Evolutionary conservation across 1,140 invertebrate species (phyloP).

Genomic region (Tetramorium alpestre): DNA sequence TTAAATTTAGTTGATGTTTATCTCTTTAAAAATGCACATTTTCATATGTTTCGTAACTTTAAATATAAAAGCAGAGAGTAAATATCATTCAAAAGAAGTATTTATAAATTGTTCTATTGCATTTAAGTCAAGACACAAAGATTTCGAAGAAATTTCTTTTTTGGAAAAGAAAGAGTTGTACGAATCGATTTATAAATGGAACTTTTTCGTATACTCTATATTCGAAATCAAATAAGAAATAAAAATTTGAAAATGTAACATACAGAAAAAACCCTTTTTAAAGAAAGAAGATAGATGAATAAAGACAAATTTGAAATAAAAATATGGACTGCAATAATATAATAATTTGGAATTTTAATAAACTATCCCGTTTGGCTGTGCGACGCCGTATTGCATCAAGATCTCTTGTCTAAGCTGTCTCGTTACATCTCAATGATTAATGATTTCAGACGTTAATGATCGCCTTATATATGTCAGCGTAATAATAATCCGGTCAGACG

Average conservation of each 20-base stretch:
- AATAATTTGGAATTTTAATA: background rate
- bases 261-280: background rate
- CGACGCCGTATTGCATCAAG: background rate
- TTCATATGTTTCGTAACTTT: background rate
- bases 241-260: background rate
- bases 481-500: background rate
- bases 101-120: background rate
- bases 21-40: background rate
- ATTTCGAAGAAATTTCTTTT: background rate
- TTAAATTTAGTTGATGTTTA: background rate
- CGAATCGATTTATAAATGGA: background rate
- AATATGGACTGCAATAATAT: background rate
- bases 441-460: background rate
- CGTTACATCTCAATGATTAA: background rate
- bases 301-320: background rate
- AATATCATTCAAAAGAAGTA: background rate
- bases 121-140: too few species aligned
- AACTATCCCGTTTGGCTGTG: background rate
- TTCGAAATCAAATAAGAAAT: background rate
- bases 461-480: background rate
- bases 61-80: background rate
- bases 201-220: background rate
- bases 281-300: background rate
- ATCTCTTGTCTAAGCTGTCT: background rate
- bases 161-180: background rate